Base-by-base conservation (phyloP, 2,888 invertebrate genomes). In the Eupithecia abbreviata region DNA sequence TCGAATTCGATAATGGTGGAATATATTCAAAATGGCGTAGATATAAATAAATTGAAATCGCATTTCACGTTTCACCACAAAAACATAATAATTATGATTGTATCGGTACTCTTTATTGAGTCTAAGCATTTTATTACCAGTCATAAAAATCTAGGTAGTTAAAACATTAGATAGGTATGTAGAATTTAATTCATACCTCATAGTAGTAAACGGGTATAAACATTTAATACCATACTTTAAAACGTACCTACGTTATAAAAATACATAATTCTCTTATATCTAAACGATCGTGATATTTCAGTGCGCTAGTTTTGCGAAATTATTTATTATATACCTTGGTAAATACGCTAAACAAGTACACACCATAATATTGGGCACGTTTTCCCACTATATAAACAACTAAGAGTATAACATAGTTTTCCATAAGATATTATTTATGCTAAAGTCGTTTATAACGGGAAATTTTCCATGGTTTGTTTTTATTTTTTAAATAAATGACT, bases 301-400 rank as follows among this genome's bases (percentile, higher is more conserved):
- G 75, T 75, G 75, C 45, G 2, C 7, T 72, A 65, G 72, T 76
- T 51, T 76, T 71, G 71, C 66, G 73, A 76, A 76, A 73, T 76
- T 73, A 76, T 62, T 69, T 41, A 30, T 45, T 2, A 47, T 15
- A 30, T 9, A 65, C 55, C 55, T 49, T 49, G 15, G 6, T 55
- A 6, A n/a, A n/a, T 6, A 18, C 9, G 58, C 3, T 49, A 49
- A 2, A 18, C 18, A 30, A 30, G 30, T 30, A 30, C 1, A 30
- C 30, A 30, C 30, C 30, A 30, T 30, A 30, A 30, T 30, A 30
- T 30, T 30, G 30, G 30, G 30, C 30, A 30, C 30, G 30, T 30
- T 30, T 30, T 30, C 30, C 30, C 30, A 30, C 1, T 30, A 30
- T 30, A 30, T 30, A 30, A 30, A 30, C 1, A 30, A 30, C 30